Conservation (phyloP, 2,113 vertebrate species). For the Eulacestoma nigropectus region DNA sequence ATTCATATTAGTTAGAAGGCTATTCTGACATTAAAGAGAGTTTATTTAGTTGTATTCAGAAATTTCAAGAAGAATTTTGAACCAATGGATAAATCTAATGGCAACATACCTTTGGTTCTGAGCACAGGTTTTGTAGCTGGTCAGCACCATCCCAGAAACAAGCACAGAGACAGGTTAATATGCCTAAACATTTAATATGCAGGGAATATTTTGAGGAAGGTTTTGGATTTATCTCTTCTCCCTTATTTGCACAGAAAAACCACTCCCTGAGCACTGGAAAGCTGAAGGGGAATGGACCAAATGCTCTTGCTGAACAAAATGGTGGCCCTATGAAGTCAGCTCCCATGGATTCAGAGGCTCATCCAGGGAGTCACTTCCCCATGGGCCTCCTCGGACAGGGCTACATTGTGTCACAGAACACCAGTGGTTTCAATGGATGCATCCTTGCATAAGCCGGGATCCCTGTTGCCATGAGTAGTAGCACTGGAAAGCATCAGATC, state of each 20-base stretch:
- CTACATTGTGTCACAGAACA: not conserved
- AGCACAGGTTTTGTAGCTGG: not conserved
- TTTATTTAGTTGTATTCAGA: not conserved
- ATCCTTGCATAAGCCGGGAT: not conserved
- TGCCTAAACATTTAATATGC: not conserved
- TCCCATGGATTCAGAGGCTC: not conserved
- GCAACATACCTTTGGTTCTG: not conserved
- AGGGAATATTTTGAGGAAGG: not conserved
- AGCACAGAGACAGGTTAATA: not conserved
- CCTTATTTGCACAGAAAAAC: not conserved
- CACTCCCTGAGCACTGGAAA: not conserved
- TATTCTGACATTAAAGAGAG: not conserved
- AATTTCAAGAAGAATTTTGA: not conserved
- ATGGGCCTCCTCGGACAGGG: not conserved
- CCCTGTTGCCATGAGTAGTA: not conserved
- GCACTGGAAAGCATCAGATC: not conserved
- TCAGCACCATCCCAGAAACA: not conserved
- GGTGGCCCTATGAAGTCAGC: not conserved
- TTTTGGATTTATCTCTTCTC: not conserved
- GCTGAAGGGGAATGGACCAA: not conserved
- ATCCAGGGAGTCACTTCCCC: rapidly evolving
- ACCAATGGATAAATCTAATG: not conserved
- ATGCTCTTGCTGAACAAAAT: not conserved
- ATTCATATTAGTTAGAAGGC: not conserved
- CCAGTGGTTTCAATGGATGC: not conserved